Base-by-base conservation (phyloP, 1,140 invertebrate species). In the Acromyrmex heyeri region DNA sequence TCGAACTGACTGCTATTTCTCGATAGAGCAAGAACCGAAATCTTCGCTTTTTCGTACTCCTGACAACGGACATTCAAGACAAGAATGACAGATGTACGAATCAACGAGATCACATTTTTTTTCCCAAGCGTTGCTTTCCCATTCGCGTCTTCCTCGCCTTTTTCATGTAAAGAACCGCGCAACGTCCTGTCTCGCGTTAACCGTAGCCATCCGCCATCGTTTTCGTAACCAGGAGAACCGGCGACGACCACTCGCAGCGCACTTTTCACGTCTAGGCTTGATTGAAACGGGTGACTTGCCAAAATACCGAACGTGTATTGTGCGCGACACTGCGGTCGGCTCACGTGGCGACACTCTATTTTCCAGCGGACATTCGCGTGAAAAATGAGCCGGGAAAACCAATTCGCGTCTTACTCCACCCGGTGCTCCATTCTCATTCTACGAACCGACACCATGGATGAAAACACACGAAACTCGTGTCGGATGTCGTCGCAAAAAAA, bases 201-300 rank as follows among this genome's bases (percentile, higher is more conserved):
- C 59, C 18, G 21, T 14, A 14, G 27, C 18, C 79, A 59, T 81
- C 57, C 61, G 12, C 73, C 44, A 24, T 62, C 48, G 30, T 53
- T 76, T 27, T 64, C 69, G 81, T 53, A 12, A 27, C 1, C 34
- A 12, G 50, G 21, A n/a, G n/a, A n/a, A 27, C 38, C n/a, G 10
- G 3, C 50, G 38, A 14, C 72, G n/a, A 38, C 14, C n/a, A 38
- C 50, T 12, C 14, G 27, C 44, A 30, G 69, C 57, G 62, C 21
- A 30, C 24, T 57, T 65, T 75, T 82, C 82, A 64, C 44, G 38
- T 27, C 55, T n/a, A 27, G 59, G 69, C 61, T 89, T 91, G 90
- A 91, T 91, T 91, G 91, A 90, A 91, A 91, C 38, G 77, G 82
- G 88, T 91, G 90, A 91, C 91, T 91, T 90, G 91, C 91, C 90